Base-by-base conservation (phyloP, 2,797 vertebrate genomes). In the Tragelaphus eurycerus region DNA sequence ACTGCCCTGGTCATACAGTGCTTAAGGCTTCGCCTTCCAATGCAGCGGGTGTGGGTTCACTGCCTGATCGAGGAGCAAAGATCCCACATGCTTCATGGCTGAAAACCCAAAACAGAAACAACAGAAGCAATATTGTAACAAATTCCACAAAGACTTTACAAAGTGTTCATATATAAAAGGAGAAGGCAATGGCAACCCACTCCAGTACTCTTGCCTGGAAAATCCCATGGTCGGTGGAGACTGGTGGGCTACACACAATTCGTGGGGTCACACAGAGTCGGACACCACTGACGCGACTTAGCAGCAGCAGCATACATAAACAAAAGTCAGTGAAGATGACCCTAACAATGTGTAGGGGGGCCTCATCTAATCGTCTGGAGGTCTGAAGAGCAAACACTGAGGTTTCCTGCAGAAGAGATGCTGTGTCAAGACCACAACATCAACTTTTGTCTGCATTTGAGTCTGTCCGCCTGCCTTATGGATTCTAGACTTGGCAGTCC, bases 31-130 rank as follows among this genome's bases (percentile, higher is more conserved):
- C n/a, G 19, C n/a, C n/a, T 71, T 71, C 17, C 64, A 19, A 6
- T 0, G 9, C n/a, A 71, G n/a, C 2, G 0, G 19, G 64, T 6
- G n/a, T 71, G 64, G 64, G 10, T 12, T 34, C 34, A 34, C 34
- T 38, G 19, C 64, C 64, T 71, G 64, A 71, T 38, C 2, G 0
- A 6, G 13, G 3, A 1, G 3, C 12, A 4, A 46, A 74, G 71
- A 27, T 74, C 38, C 23, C 12, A 43, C 23, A 46, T 43, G 13
- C 38, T 74, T 43, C 71, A 14, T 4, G 38, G 13, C 38, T 74
- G 15, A 46, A 74, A 43, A 25, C 38, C 34, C 71, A 27, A 27
- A 71, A 38, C 64, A 34, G n/a, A 67, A 34, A 67, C 64, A 34
- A 67, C 64, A 71, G 64, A 74, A 74, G 21, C 71, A 43, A 46